Evolutionary conservation across 2,888 invertebrate species (phyloP), one percentile per base, ranked within the genome.

Genomic region (Heliconius erato): DNA sequence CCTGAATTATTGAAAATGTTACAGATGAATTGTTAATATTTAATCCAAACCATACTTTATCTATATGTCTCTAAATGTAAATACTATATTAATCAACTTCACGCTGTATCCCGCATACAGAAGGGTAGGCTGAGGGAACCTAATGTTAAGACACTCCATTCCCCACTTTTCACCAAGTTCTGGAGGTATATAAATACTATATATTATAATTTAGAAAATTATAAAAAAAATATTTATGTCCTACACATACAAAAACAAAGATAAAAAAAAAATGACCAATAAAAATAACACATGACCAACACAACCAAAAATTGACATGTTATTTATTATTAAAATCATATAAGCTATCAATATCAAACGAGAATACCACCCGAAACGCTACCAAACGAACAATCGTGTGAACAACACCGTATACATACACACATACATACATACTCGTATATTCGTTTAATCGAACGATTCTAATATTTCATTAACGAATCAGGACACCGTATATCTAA

Each of bases 401-500:
- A 28, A 74, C 26, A 16, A 72, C 44, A 82, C 82, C 63, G 44
- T 71, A 54, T 49, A 49, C 32, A 23, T 35, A 35, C 35, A 35
- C 7, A 35, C 35, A 35, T 9, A 35, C 35, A 32, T 4, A 32
- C 32, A 32, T 6, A 35, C 35, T 35, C 35, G 35, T 7, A 35
- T 35, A 35, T 67, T 69, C 79, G 68, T 74, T 80, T 84, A 79
- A 82, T 82, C 84, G 74, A 82, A 82, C 59, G 74, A 80, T 79
- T 63, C 79, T 83, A 80, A 84, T 84, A 79, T 81, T 81, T 85
- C 82, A 82, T 83, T 82, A 81, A 81, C 77, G 82, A 83, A 85
- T 85, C 85, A 83, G 85, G 83, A 84, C 84, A 74, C 79, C 77
- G 68, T 28, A 82, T 85, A 84, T 84, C 81, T 86, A 84, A 86